These are phyloP conservation scores for Ophion ellenae DNA, from an alignment of 2,888 invertebrate genomes.

Conservation along the genomic window DNA sequence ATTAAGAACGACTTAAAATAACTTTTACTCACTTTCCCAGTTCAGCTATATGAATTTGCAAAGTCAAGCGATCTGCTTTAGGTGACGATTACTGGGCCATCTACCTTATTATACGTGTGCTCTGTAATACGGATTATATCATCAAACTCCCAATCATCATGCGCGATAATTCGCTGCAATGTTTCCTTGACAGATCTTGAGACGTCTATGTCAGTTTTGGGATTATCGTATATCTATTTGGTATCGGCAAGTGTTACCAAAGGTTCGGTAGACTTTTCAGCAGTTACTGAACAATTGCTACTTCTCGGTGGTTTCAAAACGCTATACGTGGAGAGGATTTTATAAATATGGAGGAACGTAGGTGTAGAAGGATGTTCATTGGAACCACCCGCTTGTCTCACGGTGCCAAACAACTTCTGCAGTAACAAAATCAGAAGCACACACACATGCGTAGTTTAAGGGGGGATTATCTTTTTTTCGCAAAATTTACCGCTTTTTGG, in stretches of 20 bases:
- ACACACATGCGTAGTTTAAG: constrained; percentile 8
- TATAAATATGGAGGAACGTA: constrained; percentile 20
- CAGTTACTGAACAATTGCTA: constrained; percentile 15
- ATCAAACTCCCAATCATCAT: constrained; percentile 61
- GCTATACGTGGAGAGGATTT: constrained; percentile 21
- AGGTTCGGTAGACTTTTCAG: constrained; percentile 4
- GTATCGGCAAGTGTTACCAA: constrained; percentile 40
- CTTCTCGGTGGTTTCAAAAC: constrained; percentile 32
- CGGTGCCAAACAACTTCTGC: constrained; percentile 25
- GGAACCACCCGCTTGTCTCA: constrained; percentile 28
- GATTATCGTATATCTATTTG: constrained; percentile 22
- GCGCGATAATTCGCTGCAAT: constrained; percentile 27
- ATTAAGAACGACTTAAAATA: no score
- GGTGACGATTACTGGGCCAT: no score
- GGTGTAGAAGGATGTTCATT: constrained; percentile 32
- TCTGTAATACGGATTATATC: constrained; percentile 33
- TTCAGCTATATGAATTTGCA: no score
- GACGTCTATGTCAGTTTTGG: background rate
- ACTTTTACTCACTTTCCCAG: no score
- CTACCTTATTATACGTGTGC: constrained; percentile 36
- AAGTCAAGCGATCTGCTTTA: no score
- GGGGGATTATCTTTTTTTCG: no score
- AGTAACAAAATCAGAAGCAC: constrained; percentile 12
- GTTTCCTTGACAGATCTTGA: constrained; percentile 29
- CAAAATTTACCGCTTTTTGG: no score